Evolutionary conservation across 64 coral and sea anemone genomes (phyloP), one percentile per base, ranked within the genome.

Genomic region (Stichodactyla helianthus): DNA sequence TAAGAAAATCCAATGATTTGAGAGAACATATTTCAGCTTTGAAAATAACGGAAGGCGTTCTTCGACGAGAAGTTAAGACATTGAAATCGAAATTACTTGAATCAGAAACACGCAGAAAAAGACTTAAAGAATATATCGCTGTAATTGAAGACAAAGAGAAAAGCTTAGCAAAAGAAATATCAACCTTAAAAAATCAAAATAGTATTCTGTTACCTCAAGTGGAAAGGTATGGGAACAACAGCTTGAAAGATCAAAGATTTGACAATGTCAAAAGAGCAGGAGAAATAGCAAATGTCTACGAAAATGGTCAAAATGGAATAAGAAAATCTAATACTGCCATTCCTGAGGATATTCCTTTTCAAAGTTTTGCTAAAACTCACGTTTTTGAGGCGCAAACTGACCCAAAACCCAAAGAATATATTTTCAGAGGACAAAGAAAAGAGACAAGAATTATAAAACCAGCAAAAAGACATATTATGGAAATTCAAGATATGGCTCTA

Each of bases 321-420:
- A 76, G 79, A 14, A 84, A 86, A 23, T 12, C 4, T 15, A 64
- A 87, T 74, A 82, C 90, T 59, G 59, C 62, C 64, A 83, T 95
- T 62, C 87, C 91, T 10, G 91, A 96, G 70, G 85, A 87, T 10
- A 68, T 93, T 19, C 91, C 62, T 15, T 96, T 93, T 27, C 74
- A 76, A 71, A 96, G 87, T 35, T 96, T 96, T 55, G 92, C 91
- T 5, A 96, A 90, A 78, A 93, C 94, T 10, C 91, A 96, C 27
- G 70, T 96, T 57, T 96, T 87, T 22, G 94, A 96, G 65, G 22
- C 76, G 9, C 77, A 89, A 6, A 87, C 70, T 1, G 53, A 59
- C 9, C 77, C 88, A 18, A 86, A 79, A 52, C 88, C 94, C 5
- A 96, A 96, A 51, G 94, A 93, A 23, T 93, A 90, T 19, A 89